Evolutionary conservation across 2,888 invertebrate species (phyloP).

Genomic region (Drosophila melanosoma): DNA sequence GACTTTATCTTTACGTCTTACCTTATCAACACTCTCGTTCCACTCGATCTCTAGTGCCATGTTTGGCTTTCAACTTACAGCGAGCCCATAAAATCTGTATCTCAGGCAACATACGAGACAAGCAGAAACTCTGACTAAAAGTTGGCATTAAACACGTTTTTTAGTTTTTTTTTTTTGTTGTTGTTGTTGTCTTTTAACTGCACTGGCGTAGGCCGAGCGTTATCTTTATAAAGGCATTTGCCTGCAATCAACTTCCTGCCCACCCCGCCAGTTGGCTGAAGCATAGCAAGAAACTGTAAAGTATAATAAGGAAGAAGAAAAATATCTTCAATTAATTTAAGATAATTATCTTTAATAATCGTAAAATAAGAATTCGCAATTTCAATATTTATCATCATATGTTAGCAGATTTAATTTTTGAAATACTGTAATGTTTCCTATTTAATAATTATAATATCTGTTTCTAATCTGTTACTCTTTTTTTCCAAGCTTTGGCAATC

Average conservation of each 20-base stretch:
- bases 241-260: slow-evolving; percentile 47
- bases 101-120: slow-evolving; percentile 30
- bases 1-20: slow-evolving; percentile 66
- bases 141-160: slow-evolving; percentile 47
- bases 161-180: neutral
- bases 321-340: slow-evolving; percentile 6
- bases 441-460: neutral
- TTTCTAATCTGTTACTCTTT: neutral
- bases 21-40: slow-evolving; percentile 67
- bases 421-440: neutral
- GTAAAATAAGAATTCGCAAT: neutral
- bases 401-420: neutral
- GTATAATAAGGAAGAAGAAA: slow-evolving; percentile 14
- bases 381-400: neutral
- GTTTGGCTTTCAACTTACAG: slow-evolving; percentile 63
- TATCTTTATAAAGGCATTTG: slow-evolving; percentile 58
- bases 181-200: slow-evolving; percentile 21
- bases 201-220: slow-evolving; percentile 50
- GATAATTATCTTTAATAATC: slow-evolving; percentile 19
- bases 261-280: slow-evolving; percentile 14
- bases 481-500: no score
- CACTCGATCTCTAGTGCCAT: slow-evolving; percentile 45
- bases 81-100: slow-evolving; percentile 53
- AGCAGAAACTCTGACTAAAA: slow-evolving; percentile 36
- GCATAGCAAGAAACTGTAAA: slow-evolving; percentile 24